Percentiles rank a stretch among this genome's conserved stretches.
Conservation (phyloP, 2,797 vertebrate species). For the Sebastes itinus region DNA sequence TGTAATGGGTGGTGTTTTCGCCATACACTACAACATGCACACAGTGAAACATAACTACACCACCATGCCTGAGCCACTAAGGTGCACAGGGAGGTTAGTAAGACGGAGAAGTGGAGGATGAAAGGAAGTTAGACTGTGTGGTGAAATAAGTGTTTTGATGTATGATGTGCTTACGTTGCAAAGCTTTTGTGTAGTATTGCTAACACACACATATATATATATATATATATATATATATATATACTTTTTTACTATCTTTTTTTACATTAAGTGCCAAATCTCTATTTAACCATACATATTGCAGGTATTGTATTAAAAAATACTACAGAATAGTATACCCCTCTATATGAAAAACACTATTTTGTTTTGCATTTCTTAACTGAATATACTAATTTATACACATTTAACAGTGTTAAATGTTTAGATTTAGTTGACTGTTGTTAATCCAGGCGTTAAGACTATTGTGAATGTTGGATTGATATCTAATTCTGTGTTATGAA, state of each 20-base stretch:
- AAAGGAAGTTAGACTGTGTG: not conserved
- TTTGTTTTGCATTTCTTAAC: not conserved
- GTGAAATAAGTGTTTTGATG: not conserved
- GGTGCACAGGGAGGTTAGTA: conserved; percentile 65
- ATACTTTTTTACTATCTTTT: too few species aligned
- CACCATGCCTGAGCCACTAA: conserved; percentile 39
- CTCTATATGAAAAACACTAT: too few species aligned
- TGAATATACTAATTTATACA: not conserved
- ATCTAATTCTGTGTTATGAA: not conserved
- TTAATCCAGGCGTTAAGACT: not conserved
- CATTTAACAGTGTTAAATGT: not conserved
- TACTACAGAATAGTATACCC: too few species aligned
- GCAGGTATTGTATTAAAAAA: too few species aligned
- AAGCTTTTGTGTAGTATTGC: not conserved
- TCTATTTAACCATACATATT: too few species aligned
- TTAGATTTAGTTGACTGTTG: not conserved
- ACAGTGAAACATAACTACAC: conserved; percentile 60
- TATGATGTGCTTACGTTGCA: not conserved
- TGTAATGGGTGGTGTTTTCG: conserved; percentile 63
- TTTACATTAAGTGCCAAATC: too few species aligned
- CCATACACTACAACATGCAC: conserved; percentile 60
- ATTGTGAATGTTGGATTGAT: not conserved
- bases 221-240: too few species aligned
- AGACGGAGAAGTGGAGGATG: not conserved
- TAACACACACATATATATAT: too few species aligned